These are phyloP conservation scores for Lasioglossum zephyrum DNA, from an alignment of 2,888 invertebrate genomes.

Conservation along the genomic window DNA sequence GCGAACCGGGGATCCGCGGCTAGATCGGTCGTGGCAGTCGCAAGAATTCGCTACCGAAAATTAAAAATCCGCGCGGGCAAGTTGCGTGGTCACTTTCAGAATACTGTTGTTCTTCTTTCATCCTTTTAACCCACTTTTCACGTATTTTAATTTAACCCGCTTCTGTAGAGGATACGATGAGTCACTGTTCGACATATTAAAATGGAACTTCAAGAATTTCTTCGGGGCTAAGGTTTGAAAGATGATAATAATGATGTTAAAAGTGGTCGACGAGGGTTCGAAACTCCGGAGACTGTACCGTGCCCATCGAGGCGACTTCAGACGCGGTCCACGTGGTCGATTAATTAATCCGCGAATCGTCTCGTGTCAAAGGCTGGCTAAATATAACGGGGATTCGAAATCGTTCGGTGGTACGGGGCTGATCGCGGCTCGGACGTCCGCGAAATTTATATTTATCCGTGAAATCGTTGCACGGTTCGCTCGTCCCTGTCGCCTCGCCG, in stretches of 20 bases:
- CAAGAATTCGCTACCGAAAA: neutral
- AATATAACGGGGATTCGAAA: conserved; percentile 44
- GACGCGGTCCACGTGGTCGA: conserved; percentile 14
- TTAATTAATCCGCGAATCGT: conserved; percentile 22
- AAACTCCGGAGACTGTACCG: neutral
- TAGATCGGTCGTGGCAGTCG: neutral
- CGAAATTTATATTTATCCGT: conserved; percentile 53
- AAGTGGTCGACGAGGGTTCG: neutral
- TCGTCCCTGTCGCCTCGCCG: conserved; percentile 39
- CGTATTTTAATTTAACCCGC: no score
- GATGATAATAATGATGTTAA: neutral
- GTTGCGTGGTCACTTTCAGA: neutral
- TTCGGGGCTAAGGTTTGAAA: neutral
- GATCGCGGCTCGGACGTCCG: neutral
- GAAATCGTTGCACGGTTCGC: conserved; percentile 32
- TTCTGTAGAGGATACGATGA: no score
- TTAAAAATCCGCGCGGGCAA: neutral
- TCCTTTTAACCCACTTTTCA: no score
- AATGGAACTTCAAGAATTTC: neutral
- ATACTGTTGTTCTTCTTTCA: neutral
- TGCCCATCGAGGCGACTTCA: neutral
- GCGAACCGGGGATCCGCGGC: neutral
- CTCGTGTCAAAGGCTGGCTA: conserved; percentile 50
- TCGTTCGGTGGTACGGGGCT: conserved; percentile 26
- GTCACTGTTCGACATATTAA: neutral